Conservation (phyloP, 2,888 invertebrate species). For the Pimpla rufipes region DNA sequence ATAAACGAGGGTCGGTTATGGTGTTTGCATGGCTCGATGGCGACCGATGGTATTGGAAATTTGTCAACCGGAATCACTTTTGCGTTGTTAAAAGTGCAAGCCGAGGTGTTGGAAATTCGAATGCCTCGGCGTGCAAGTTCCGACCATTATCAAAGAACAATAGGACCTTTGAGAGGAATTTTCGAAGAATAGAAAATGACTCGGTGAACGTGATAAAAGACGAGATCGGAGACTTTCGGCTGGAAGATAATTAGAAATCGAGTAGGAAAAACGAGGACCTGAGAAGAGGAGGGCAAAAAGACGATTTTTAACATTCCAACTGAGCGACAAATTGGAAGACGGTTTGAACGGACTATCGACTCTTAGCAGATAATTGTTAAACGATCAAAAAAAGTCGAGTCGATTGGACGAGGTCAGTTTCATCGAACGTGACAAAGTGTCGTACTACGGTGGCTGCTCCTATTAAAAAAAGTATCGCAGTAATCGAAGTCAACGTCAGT, state of each 20-base stretch:
- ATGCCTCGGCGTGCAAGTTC: neutral
- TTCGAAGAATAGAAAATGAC: neutral
- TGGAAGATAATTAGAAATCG: neutral
- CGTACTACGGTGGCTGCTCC: too few species aligned
- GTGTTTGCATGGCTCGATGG: neutral
- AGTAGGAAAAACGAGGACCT: neutral
- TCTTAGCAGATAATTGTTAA: neutral
- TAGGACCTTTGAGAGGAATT: neutral
- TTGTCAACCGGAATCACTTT: neutral
- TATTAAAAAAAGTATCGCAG: too few species aligned
- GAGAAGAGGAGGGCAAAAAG: neutral
- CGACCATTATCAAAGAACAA: neutral
- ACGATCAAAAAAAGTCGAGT: neutral
- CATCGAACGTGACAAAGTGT: too few species aligned
- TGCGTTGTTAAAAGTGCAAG: neutral
- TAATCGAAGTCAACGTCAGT: too few species aligned
- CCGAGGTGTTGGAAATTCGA: constrained; percentile 4
- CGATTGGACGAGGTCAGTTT: neutral
- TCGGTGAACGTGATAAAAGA: neutral
- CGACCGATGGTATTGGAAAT: constrained; percentile 11
- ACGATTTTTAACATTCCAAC: neutral
- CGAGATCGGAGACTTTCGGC: neutral
- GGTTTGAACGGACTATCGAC: neutral
- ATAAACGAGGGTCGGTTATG: neutral
- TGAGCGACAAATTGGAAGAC: neutral